Evolutionary conservation across 2,888 invertebrate species (phyloP), one percentile per base, ranked within the genome.

Genomic region (Glaucopsyche alexis): DNA sequence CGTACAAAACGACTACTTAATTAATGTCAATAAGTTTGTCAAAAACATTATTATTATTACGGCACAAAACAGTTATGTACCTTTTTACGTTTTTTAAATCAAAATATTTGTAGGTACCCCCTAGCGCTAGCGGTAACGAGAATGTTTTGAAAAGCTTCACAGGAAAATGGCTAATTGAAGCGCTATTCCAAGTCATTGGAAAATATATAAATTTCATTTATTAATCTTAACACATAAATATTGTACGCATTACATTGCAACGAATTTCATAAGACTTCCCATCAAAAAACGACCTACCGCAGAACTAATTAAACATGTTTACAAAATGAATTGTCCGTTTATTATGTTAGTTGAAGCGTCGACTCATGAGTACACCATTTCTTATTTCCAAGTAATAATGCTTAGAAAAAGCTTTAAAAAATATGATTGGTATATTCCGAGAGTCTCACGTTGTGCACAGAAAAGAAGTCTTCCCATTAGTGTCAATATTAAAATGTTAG

Each of bases 251-350:
- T 29, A 29, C 29, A 60, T 29, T 11, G 60, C 60, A 29, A 29
- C 6, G 60, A 29, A 60, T 60, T 60, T 60, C 60, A 60, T 13
- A 60, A 60, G 60, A 29, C 60, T 29, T 60, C 13, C 60, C 60
- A 60, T 29, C 29, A 60, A 55, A 47, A 19, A 2, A 60, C 60
- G 60, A 60, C 29, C 13, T 60, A 60, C 29, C 29, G 29, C 38
- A 14, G 29, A 13, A 13, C 6, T 60, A 60, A 60, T 60, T 38
- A 60, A 60, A 60, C 60, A 60, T 29, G 29, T 29, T 29, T 29
- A 29, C 60, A 47, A 9, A 13, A 38, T 29, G 38, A 60, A 60
- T 29, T 29, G 13, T 60, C 29, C 60, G 11, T 60, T 60, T 38
- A 60, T 60, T 55, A 11, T 7, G 60, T 60, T 55, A 55, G 19